These are phyloP conservation scores for Macrostomum cliftonense DNA, from an alignment of 2,888 invertebrate genomes.

Conservation along the genomic window DNA sequence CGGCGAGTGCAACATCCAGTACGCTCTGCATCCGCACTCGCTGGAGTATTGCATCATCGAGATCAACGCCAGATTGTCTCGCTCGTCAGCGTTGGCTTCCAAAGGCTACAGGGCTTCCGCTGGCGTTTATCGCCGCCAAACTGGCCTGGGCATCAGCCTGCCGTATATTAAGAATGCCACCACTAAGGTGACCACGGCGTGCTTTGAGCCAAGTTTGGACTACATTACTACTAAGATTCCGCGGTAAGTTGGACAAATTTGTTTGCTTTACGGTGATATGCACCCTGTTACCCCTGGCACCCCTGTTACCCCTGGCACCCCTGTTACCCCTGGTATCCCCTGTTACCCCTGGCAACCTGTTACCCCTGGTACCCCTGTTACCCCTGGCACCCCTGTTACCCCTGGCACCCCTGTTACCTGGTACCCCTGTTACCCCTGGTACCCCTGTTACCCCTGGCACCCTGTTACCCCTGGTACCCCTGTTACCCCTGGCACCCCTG, in stretches of 20 bases:
- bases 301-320: too few species aligned
- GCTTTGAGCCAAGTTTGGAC: slow-evolving; percentile 30
- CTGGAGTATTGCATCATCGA: slow-evolving; percentile 30
- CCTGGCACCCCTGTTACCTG: too few species aligned
- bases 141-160: slow-evolving; percentile 23
- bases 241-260: slow-evolving; percentile 1
- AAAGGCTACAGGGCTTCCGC: slow-evolving; percentile 29
- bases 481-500: too few species aligned
- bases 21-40: slow-evolving; percentile 25
- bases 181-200: slow-evolving; percentile 23
- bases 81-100: slow-evolving; percentile 31
- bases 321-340: too few species aligned
- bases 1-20: slow-evolving; percentile 32
- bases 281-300: too few species aligned
- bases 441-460: too few species aligned
- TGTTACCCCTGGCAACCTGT: too few species aligned
- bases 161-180: slow-evolving; percentile 23
- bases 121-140: slow-evolving; percentile 31
- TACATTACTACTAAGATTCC: slow-evolving; percentile 31
- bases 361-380: too few species aligned
- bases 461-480: too few species aligned
- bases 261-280: too few species aligned
- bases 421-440: too few species aligned
- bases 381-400: too few species aligned
- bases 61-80: slow-evolving; percentile 29